phyloP scores from a whole-genome alignment of 2,797 vertebrate genomes.

The Euthynnus affinis region DNA sequence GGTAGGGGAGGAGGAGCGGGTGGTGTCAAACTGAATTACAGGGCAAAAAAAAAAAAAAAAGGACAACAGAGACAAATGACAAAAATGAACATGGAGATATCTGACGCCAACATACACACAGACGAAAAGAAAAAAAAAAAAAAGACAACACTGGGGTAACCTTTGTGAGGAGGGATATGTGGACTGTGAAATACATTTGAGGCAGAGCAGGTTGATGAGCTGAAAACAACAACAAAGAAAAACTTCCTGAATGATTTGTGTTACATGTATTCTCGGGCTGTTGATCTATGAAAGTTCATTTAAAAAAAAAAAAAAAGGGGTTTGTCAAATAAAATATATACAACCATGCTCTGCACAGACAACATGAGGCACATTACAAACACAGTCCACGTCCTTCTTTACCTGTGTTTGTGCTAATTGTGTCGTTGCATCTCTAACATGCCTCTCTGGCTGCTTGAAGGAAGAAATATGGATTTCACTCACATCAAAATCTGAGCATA shows the following conservation, averaged over 20 bases:
- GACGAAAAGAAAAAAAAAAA: conserved; percentile 4
- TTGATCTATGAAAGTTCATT: background rate
- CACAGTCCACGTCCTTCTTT: conserved; percentile 38
- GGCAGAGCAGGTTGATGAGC: background rate
- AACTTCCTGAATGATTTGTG: background rate
- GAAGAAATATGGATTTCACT: conserved; percentile 24
- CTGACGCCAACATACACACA: conserved; percentile 11
- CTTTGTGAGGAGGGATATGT: background rate
- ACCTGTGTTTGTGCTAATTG: conserved; percentile 71
- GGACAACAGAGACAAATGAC: conserved; percentile 63
- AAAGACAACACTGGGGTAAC: background rate
- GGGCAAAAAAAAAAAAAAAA: conserved; percentile 62
- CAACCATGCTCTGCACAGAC: conserved; percentile 32
- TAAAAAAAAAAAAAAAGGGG: background rate
- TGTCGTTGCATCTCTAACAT: conserved; percentile 62
- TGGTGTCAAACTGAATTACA: conserved; percentile 94
- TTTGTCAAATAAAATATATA: background rate
- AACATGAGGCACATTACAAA: conserved; percentile 7
- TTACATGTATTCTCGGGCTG: background rate
- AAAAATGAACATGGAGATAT: conserved; percentile 72
- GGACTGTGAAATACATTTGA: conserved; percentile 1
- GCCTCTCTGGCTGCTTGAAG: conserved; percentile 57
- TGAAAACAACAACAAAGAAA: background rate
- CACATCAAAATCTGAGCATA: background rate
- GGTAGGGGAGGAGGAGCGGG: conserved; percentile 93